Evolutionary conservation across 1,140 invertebrate genomes (phyloP).

Genomic region (Mizuhopecten yessoensis): DNA sequence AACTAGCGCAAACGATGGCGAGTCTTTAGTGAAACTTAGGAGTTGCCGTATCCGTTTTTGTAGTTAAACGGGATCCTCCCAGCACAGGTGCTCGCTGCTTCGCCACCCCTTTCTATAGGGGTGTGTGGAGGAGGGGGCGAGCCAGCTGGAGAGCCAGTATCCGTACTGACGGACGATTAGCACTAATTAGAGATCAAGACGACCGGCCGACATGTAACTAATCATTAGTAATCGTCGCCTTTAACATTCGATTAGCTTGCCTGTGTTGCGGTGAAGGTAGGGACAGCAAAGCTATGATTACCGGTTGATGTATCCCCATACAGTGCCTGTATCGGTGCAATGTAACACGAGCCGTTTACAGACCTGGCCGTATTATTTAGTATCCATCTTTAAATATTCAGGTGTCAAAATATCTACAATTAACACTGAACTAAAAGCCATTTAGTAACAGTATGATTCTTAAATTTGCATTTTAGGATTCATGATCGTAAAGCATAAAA

Average conservation of each 20-base stretch:
- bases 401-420: conserved; percentile 34
- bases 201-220: background rate
- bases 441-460: conserved; percentile 39
- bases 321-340: background rate
- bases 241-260: background rate
- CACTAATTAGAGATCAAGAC: conserved; percentile 24
- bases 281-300: background rate
- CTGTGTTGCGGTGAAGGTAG: background rate
- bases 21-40: too few relatives aligned
- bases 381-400: background rate
- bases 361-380: background rate
- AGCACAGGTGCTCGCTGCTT: background rate
- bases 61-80: background rate
- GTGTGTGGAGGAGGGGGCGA: background rate
- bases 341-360: background rate
- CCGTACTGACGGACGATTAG: conserved; percentile 25
- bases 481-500: conserved; percentile 17
- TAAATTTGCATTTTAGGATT: conserved; percentile 22
- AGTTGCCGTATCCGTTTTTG: background rate
- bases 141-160: background rate
- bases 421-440: background rate
- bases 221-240: background rate
- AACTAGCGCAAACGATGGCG: too few relatives aligned
- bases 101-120: background rate
- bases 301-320: background rate